phyloP scores from a whole-genome alignment of 1,140 invertebrate species.

The Sycophila sp. region DNA sequence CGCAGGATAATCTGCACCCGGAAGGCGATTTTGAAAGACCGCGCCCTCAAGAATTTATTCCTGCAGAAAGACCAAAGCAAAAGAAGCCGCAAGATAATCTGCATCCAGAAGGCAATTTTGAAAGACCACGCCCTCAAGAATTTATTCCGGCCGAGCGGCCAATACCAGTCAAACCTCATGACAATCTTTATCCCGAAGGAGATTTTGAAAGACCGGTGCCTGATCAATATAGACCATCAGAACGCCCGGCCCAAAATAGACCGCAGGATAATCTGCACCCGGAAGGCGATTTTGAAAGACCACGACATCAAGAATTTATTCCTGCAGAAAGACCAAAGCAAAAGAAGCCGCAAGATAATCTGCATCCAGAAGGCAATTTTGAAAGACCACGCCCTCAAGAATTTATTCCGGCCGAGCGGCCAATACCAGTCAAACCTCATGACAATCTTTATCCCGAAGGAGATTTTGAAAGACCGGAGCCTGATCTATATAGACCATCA shows the following conservation, averaged over 20 bases:
- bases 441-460: slow-evolving; percentile 71
- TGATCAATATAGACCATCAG: slow-evolving; percentile 64
- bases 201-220: slow-evolving; percentile 38
- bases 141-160: slow-evolving; percentile 51
- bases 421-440: slow-evolving; percentile 69
- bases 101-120: slow-evolving; percentile 70
- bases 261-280: slow-evolving; percentile 68
- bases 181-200: slow-evolving; percentile 71
- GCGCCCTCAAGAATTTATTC: slow-evolving; percentile 52
- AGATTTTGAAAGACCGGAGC: slow-evolving; percentile 63
- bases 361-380: slow-evolving; percentile 68
- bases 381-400: slow-evolving; percentile 52
- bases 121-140: slow-evolving; percentile 62
- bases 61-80: slow-evolving; percentile 60
- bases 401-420: slow-evolving; percentile 69
- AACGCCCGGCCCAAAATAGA: background rate
- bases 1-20: slow-evolving; percentile 68
- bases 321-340: slow-evolving; percentile 72
- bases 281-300: slow-evolving; percentile 70
- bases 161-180: slow-evolving; percentile 54
- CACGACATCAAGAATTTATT: slow-evolving; percentile 59
- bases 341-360: slow-evolving; percentile 65
- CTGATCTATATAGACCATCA: slow-evolving; percentile 55
- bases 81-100: slow-evolving; percentile 67
- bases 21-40: slow-evolving; percentile 64